Percentiles rank a stretch among this genome's conserved stretches.
Evolutionary conservation across 1,140 invertebrate genomes (phyloP).

Genomic region (Diabrotica undecimpunctata): DNA sequence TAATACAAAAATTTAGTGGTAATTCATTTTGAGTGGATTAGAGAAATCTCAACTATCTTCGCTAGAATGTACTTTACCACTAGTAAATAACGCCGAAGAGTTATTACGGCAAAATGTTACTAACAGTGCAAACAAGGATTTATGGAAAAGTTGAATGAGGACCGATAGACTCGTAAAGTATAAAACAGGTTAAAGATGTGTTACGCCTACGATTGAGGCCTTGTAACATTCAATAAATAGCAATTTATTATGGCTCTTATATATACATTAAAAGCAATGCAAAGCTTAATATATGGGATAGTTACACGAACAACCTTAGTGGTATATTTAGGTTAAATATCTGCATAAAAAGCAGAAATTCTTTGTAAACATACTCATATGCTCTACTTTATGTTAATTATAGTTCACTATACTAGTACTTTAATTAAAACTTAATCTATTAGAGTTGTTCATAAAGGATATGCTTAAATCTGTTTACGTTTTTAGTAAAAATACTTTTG

Average conservation of each 20-base stretch:
- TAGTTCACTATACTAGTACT: too few relatives aligned
- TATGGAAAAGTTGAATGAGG: neutral
- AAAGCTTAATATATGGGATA: slow-evolving; percentile 3
- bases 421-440: too few relatives aligned
- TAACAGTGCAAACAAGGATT: neutral
- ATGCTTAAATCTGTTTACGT: too few relatives aligned
- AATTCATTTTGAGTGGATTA: too few relatives aligned
- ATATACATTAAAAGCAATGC: neutral
- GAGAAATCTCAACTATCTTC: too few relatives aligned
- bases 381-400: too few relatives aligned
- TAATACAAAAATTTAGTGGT: too few relatives aligned
- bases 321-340: neutral
- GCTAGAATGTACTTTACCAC: too few relatives aligned
- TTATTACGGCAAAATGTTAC: neutral
- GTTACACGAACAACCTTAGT: neutral
- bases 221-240: neutral
- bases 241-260: neutral
- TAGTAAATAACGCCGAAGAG: neutral
- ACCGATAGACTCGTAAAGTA: neutral
- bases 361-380: too few relatives aligned
- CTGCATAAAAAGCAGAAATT: too few relatives aligned
- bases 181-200: slow-evolving; percentile 10
- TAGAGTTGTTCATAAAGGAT: too few relatives aligned
- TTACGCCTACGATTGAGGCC: slow-evolving; percentile 13
- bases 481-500: too few relatives aligned